Percentiles rank a stretch among this genome's conserved stretches.
Evolutionary conservation across 2,797 vertebrate genomes (phyloP).

Genomic region (Hephaestus fuliginosus): DNA sequence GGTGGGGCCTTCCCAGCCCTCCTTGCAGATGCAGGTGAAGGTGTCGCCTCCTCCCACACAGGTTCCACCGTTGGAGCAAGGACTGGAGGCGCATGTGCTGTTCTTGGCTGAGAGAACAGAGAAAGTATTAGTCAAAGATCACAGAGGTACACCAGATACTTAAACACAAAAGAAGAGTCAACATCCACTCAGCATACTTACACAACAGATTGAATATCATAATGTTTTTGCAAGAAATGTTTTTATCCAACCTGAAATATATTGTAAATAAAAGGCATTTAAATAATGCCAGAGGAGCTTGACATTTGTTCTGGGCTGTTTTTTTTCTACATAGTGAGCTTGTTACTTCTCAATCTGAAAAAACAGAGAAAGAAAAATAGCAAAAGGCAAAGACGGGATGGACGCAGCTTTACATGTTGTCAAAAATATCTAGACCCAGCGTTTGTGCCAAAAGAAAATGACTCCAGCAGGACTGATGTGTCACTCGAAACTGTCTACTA

Average conservation of each 20-base stretch:
- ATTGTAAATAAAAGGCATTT: not conserved
- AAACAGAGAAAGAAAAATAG: not conserved
- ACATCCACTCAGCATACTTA: not conserved
- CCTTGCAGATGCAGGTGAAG: constrained; percentile 98
- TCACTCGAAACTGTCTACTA: not conserved
- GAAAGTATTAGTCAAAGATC: constrained; percentile 31
- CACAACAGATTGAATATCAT: not conserved
- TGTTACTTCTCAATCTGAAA: not conserved
- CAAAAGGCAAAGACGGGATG: not conserved
- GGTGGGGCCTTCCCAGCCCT: constrained; percentile 97
- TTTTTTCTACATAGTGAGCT: too few relatives aligned
- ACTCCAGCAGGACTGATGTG: not conserved
- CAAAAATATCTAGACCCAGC: not conserved
- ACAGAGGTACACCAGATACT: constrained; percentile 9
- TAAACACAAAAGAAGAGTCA: not conserved
- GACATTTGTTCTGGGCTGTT: not conserved
- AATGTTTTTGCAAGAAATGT: not conserved
- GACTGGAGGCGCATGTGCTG: constrained; percentile 94
- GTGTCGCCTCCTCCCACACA: constrained; percentile 95
- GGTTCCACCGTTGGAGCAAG: constrained; percentile 94
- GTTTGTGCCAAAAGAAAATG: not conserved
- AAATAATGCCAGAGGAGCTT: not conserved
- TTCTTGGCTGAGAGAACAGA: constrained; percentile 88
- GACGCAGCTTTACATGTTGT: not conserved
- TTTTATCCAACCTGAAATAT: not conserved